Base-by-base conservation (phyloP, 2,113 vertebrate genomes). In the Hystrix cristata region DNA sequence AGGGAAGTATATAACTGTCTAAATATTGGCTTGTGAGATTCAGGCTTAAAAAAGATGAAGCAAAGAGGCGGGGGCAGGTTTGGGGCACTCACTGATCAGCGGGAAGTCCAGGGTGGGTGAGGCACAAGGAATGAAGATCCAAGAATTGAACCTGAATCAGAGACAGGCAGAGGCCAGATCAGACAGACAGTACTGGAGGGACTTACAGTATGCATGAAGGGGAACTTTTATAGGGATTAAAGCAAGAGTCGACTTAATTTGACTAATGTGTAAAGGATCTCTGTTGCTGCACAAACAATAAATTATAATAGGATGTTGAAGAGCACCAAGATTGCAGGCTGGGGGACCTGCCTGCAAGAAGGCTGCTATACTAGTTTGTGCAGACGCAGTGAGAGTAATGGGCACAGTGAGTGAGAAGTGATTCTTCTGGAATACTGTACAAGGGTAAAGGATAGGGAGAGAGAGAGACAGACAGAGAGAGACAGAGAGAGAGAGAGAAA, bases 331-430 rank as follows among this genome's bases (percentile, higher is more conserved):
- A 60, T 4, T 74, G 27, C 19, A 46, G 80, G 83, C 19, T 12
- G 31, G 25, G 5, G 59, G 7, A 81, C 27, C 31, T 29, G 11
- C 0, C 31, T 29, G 11, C 0, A 34, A 67, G 25, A 46, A 69
- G 16, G 4, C 10, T 34, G 3, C 27, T 65, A 1, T 0, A 4
- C 7, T 7, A 25, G 7, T 72, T 16, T 5, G 12, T 21, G 23
- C 29, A 65, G 71, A 78, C 21, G 64, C 0, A 2, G 1, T 55
- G 53, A n/a, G n/a, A 71, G n/a, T 19, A 74, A 21, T 19, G 2
- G 3, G 3, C 23, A 55, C 25, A 23, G 13, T 48, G 27, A 46
- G 11, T 48, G 27, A 46, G 11, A 91, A 69, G 19, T 31, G 13
- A 34, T 64, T 34, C 21, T 29, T 67, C 48, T 34, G 21, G 48